Conservation (phyloP, 2,113 vertebrate species). For the Talpa occidentalis region DNA sequence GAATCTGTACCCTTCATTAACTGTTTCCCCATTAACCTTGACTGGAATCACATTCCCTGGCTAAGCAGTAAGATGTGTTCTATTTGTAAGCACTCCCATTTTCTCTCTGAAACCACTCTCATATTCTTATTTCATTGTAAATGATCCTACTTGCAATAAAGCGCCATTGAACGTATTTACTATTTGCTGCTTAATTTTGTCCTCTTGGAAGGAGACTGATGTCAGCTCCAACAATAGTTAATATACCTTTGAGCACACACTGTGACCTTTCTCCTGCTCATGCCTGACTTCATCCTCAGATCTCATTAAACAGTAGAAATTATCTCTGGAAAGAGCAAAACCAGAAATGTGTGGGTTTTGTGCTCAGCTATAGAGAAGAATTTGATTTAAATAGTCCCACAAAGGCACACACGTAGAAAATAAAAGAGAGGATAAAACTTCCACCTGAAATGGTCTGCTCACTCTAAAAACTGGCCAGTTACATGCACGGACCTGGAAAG, state of each 20-base stretch:
- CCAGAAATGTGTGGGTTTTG: conserved; percentile 85
- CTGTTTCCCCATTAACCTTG: conserved; percentile 89
- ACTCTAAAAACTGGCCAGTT: neutral
- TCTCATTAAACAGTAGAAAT: conserved; percentile 90
- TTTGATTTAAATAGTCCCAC: conserved; percentile 84
- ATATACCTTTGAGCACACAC: conserved; percentile 88
- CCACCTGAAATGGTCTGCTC: neutral
- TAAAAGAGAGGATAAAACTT: conserved; percentile 49
- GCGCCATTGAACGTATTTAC: conserved; percentile 87
- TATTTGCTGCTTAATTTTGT: conserved; percentile 90
- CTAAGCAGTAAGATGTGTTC: conserved; percentile 82
- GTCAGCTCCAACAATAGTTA: conserved; percentile 85
- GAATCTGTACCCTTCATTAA: conserved; percentile 89
- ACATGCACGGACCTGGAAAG: neutral
- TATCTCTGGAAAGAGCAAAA: conserved; percentile 88
- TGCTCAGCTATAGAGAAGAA: conserved; percentile 82
- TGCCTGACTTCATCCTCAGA: conserved; percentile 91
- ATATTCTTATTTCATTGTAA: conserved; percentile 88
- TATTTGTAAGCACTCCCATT: conserved; percentile 87
- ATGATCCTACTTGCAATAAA: conserved; percentile 88
- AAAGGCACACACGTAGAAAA: conserved; percentile 68
- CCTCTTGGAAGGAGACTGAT: conserved; percentile 85
- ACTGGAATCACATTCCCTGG: conserved; percentile 83
- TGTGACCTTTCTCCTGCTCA: conserved; percentile 89
- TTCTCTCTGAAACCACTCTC: conserved; percentile 85